Evolutionary conservation across 1,140 invertebrate species (phyloP), one percentile per base, ranked within the genome.

Genomic region (honey bee (Apis mellifera)): DNA sequence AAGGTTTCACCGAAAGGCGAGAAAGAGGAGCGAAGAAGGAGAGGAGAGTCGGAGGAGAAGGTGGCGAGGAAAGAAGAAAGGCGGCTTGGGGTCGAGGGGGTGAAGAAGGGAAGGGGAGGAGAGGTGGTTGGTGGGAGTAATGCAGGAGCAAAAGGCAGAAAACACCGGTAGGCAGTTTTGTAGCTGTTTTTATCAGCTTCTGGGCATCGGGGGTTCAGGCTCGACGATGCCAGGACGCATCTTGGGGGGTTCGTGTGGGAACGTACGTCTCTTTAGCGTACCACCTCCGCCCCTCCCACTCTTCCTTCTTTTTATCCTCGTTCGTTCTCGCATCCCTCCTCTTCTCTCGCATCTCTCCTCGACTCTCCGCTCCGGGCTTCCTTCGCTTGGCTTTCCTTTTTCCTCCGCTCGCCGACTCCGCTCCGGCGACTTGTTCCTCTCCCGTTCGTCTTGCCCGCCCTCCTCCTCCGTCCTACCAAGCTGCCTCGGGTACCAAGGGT

Each of bases 81-180:
- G 65, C 72, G 65, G 81, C 32, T 42, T 42, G 32, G 32, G 32
- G 32, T 7, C 42, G 72, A 55, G 52, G 74, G 76, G 66, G 72
- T 57, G 64, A 15, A 15, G 55, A 62, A 57, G 48, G 60, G 74
- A 8, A 15, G 54, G 60, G 75, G 57, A 59, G 68, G 60, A 60
- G 74, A 75, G 75, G 78, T 21, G 42, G 48, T 70, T 70, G 84
- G 86, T 76, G 84, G 84, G 87, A 89, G 91, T 92, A 93, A 92
- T 87, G 91, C 90, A 92, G 91, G 89, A 90, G 89, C 91, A 92
- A 92, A 92, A 93, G 91, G 92, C 90, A 93, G 92, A 94, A 94
- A 94, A 94, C 92, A 94, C 93, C 93, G 92, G 93, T 94, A 94
- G 92, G 92, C 92, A 94, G 93, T 94, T 94, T 94, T 94, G 93